Evolutionary conservation across 1,140 invertebrate genomes (phyloP).

Genomic region (Macrotrachela quadricornifera): DNA sequence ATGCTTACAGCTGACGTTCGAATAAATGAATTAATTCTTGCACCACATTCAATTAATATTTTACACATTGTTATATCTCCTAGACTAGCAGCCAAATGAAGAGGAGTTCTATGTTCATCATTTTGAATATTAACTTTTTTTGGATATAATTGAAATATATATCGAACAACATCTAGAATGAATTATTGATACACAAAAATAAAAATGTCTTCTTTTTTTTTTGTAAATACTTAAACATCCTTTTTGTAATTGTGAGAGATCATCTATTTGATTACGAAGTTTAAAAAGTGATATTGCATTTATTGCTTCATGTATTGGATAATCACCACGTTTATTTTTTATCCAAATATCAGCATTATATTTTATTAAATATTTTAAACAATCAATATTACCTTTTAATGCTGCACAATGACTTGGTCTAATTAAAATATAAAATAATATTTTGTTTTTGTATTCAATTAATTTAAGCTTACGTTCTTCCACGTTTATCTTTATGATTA

Average conservation of each 20-base stretch:
- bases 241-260: no score
- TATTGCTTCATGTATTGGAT: constrained; percentile 69
- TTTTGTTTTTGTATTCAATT: no score
- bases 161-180: neutral
- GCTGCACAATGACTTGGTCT: constrained; percentile 51
- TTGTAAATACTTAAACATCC: no score
- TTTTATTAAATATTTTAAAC: constrained; percentile 48
- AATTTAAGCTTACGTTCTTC: no score
- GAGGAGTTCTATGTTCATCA: constrained; percentile 52
- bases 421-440: no score
- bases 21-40: constrained; percentile 44
- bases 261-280: no score
- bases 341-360: constrained; percentile 65
- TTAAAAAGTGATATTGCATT: no score
- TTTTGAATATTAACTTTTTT: constrained; percentile 49
- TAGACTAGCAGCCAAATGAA: constrained; percentile 84
- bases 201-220: neutral
- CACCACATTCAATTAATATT: constrained; percentile 60
- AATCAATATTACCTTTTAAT: constrained; percentile 75
- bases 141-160: neutral
- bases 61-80: constrained; percentile 79
- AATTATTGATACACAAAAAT: no score
- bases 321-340: constrained; percentile 67
- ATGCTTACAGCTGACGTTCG: no score
- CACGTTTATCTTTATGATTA: no score